Percentiles rank a stretch among this genome's conserved stretches.
phyloP scores from a whole-genome alignment of 2,888 invertebrate genomes.

The Drosophila borborema region DNA sequence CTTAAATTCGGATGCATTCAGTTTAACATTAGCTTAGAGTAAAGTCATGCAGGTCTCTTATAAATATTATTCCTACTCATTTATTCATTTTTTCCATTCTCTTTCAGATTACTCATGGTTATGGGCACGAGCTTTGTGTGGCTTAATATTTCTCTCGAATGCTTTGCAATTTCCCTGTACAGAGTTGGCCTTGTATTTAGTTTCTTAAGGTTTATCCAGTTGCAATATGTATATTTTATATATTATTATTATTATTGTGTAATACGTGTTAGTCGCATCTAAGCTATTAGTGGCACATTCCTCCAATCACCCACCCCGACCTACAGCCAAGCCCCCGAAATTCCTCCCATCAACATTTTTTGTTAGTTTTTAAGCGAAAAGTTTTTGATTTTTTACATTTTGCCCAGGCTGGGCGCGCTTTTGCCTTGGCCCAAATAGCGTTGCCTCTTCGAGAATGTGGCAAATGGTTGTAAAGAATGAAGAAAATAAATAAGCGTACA shows the following conservation, averaged over 20 bases:
- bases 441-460: slow-evolving; percentile 25
- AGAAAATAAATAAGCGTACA: slow-evolving; percentile 7
- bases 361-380: slow-evolving; percentile 67
- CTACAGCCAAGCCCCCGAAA: background rate
- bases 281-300: slow-evolving; percentile 55
- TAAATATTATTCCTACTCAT: background rate
- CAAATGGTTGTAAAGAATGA: slow-evolving; percentile 56
- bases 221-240: slow-evolving; percentile 64
- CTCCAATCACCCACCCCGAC: slow-evolving; percentile 16
- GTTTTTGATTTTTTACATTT: slow-evolving; percentile 33
- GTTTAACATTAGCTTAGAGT: too few species aligned
- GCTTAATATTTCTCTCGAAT: slow-evolving; percentile 49
- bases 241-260: slow-evolving; percentile 1
- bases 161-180: slow-evolving; percentile 48
- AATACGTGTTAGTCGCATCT: slow-evolving; percentile 30
- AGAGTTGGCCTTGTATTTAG: slow-evolving; percentile 62
- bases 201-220: slow-evolving; percentile 52
- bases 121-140: slow-evolving; percentile 60
- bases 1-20: too few species aligned
- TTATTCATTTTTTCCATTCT: background rate
- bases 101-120: slow-evolving; percentile 64
- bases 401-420: slow-evolving; percentile 44
- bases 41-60: background rate
- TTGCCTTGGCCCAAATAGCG: slow-evolving; percentile 38
- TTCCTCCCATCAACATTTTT: slow-evolving; percentile 28